These are phyloP conservation scores for Muscina levida DNA, from an alignment of 2,888 invertebrate genomes.

Conservation along the genomic window DNA sequence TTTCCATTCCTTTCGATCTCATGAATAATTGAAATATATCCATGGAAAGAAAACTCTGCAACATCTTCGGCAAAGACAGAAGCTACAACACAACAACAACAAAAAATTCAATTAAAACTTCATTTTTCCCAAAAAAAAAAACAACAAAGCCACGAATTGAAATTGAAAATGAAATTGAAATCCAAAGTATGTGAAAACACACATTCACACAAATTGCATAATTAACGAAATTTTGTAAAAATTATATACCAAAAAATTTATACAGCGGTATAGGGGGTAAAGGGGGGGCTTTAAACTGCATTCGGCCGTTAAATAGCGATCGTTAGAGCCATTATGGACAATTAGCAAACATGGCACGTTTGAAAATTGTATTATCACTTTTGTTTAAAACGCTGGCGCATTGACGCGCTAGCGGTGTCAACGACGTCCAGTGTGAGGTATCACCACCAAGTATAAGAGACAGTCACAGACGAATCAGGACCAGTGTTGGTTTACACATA, in stretches of 20 bases:
- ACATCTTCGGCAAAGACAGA: conserved; percentile 10
- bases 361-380: conserved; percentile 49
- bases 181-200: neutral
- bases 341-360: conserved; percentile 40
- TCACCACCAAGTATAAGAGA: no score
- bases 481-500: no score
- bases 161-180: neutral
- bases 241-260: no score
- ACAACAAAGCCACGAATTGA: neutral
- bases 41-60: neutral
- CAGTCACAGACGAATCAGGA: no score
- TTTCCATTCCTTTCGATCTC: conserved; percentile 38
- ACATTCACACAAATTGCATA: conserved; percentile 37
- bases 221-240: conserved; percentile 10
- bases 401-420: neutral
- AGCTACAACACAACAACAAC: neutral
- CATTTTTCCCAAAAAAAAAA: neutral
- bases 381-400: conserved; percentile 17
- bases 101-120: conserved; percentile 31
- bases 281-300: neutral
- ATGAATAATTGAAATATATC: conserved; percentile 8
- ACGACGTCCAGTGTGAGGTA: no score
- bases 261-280: no score
- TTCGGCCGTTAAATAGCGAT: neutral
- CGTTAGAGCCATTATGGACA: conserved; percentile 10